Percentiles rank a stretch among this genome's conserved stretches.
Conservation (phyloP, 2,888 invertebrate species). For the Caenorhabditis sp. region DNA sequence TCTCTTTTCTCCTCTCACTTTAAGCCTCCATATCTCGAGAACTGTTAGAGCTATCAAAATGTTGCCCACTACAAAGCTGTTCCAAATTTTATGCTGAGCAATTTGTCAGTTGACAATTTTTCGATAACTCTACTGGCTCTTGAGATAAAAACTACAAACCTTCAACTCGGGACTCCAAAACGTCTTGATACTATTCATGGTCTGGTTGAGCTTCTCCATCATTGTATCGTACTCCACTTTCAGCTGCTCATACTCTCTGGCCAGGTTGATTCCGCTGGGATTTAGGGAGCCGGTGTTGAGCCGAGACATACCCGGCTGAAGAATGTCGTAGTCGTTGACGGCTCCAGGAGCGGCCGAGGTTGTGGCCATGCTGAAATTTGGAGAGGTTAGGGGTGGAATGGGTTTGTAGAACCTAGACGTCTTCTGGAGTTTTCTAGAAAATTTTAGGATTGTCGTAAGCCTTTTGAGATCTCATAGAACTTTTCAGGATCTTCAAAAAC, state of each 20-base stretch:
- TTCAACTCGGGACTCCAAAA: conserved; percentile 99
- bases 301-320: conserved; percentile 49
- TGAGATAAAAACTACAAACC: conserved; percentile 85
- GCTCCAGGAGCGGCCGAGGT: conserved; percentile 33
- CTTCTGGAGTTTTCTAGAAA: no score
- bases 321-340: conserved; percentile 41
- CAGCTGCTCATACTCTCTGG: conserved; percentile 65
- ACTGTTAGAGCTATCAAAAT: not conserved
- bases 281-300: not conserved
- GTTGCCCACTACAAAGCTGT: not conserved
- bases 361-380: conserved; percentile 48
- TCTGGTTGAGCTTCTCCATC: conserved; percentile 80
- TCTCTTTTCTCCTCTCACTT: not conserved
- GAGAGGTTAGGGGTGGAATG: no score
- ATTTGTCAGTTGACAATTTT: conserved; percentile 7
- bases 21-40: not conserved
- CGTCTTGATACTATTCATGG: conserved; percentile 99
- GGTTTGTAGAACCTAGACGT: no score
- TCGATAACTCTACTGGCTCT: not conserved
- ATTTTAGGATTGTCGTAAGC: no score
- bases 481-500: no score
- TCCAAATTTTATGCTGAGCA: conserved; percentile 12
- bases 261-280: conserved; percentile 25
- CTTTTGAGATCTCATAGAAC: no score
- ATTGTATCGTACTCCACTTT: conserved; percentile 75